Evolutionary conservation across 2,113 vertebrate species (phyloP), one percentile per base, ranked within the genome.

Genomic region (Alligator mississippiensis): DNA sequence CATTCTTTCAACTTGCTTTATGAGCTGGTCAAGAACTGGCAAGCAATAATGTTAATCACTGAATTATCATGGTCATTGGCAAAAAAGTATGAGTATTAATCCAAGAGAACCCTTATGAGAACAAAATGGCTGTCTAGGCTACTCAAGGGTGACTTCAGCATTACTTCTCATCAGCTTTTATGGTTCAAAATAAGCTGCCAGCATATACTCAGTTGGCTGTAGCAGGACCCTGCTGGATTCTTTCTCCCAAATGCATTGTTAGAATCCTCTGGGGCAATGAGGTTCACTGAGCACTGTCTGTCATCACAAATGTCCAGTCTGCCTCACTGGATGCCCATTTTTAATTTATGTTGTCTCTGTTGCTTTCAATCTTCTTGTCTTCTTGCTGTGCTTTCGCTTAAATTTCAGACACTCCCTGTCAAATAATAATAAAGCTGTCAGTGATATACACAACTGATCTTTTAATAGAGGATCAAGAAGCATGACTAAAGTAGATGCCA

Each of bases 401-500:
- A 79, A 92, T 96, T 93, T 82, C 77, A 93, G 92, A 91, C 88
- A 93, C 64, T 18, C 58, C 47, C 88, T 95, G 93, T 87, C 91
- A 76, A 68, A 17, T 27, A 89, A 88, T 94, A 93, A 87, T 91
- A 87, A 94, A 96, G 77, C 63, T 94, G 93, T 85, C 94, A 90
- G 5, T 77, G 61, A 9, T 83, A 90, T 81, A 55, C 85, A 68
- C 60, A 90, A 19, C 63, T 79, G 27, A 84, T 95, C 27, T 90
- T 93, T 93, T 88, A 91, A 80, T 54, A 77, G 13, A 57, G 47
- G 25, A 95, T 83, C 54, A 47, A 80, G 60, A 95, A 79, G 58
- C 63, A 77, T 93, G 90, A 90, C 75, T 94, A 90, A 85, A 93
- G 28, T 58, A 61, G 74, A 38, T 57, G 17, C 25, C 57, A 54